Base-by-base conservation (phyloP, 2,797 vertebrate genomes). In the Coreius guichenoti region DNA sequence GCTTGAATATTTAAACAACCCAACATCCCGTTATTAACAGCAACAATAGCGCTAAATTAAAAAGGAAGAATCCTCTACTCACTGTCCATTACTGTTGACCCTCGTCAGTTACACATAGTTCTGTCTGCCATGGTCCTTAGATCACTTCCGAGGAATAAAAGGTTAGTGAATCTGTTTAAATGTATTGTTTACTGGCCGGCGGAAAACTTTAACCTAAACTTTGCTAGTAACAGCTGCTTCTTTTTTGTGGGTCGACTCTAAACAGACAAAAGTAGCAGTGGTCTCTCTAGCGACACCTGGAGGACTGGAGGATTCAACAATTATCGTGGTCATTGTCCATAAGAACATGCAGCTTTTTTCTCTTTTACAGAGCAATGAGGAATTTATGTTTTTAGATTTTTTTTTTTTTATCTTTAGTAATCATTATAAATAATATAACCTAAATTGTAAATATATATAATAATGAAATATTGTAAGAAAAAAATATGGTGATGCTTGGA, bases 11-110 rank as follows among this genome's bases (percentile, higher is more conserved):
- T 47, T 68, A 78, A 58, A 69, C 21, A 79, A 39, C 17, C 49
- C 13, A 72, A 26, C 75, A 47, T 47, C 49, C 83, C 83, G 83
- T 84, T 84, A 84, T 79, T 7, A 58, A 79, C 51, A 8, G 26
- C 21, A 70, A 83, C 83, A 79, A 70, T 36, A 70, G 65, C 17
- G 19, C 65, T 36, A 79, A 13, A 61, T 70, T n/a, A 84, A 67
- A 61, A 63, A 61, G 31, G 49, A 81, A 63, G 21, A 69, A 56
- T 56, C 65, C 8, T 56, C 61, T n/a, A 83, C 87, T 88, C 68
- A 88, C 87, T 86, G 58, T 86, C 76, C 43, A 69, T 43, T 73
- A 39, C 29, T 31, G 45, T 73, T 80, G 23, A 68, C 54, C 63
- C 47, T 63, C 16, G 11, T 61, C 51, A 76, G 39, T 56, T 69